Conservation (phyloP, 2,888 invertebrate species). For the Steinernema hermaphroditum region DNA sequence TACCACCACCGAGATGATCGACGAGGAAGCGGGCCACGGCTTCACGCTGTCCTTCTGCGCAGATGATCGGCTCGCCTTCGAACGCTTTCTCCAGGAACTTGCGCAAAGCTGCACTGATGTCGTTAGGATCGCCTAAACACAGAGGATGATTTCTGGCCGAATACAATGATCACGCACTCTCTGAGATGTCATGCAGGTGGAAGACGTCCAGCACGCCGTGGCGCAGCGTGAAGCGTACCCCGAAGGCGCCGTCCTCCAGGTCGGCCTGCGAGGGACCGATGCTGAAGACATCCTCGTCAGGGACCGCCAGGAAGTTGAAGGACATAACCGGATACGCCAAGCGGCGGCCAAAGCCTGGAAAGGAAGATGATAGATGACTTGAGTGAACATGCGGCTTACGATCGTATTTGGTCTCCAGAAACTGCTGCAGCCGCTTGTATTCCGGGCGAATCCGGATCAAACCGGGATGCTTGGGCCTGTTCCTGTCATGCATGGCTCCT, state of each 20-base stretch:
- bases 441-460: too few relatives aligned
- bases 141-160: not conserved
- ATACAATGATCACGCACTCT: not conserved
- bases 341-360: not conserved
- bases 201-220: not conserved
- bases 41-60: not conserved
- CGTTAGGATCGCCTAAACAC: not conserved
- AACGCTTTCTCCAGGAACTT: not conserved
- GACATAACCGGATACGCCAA: not conserved
- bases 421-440: too few relatives aligned
- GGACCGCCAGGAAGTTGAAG: slow-evolving; percentile 1
- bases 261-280: not conserved
- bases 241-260: not conserved
- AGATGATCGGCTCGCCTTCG: not conserved
- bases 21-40: not conserved
- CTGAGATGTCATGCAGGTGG: not conserved
- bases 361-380: too few relatives aligned
- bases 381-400: too few relatives aligned
- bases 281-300: not conserved
- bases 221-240: not conserved
- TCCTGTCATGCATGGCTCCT: too few relatives aligned
- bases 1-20: not conserved
- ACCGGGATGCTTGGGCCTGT: too few relatives aligned
- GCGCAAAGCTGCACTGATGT: not conserved
- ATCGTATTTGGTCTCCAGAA: too few relatives aligned